phyloP scores from a whole-genome alignment of 2,797 vertebrate species.

The Myotis planiceps region DNA sequence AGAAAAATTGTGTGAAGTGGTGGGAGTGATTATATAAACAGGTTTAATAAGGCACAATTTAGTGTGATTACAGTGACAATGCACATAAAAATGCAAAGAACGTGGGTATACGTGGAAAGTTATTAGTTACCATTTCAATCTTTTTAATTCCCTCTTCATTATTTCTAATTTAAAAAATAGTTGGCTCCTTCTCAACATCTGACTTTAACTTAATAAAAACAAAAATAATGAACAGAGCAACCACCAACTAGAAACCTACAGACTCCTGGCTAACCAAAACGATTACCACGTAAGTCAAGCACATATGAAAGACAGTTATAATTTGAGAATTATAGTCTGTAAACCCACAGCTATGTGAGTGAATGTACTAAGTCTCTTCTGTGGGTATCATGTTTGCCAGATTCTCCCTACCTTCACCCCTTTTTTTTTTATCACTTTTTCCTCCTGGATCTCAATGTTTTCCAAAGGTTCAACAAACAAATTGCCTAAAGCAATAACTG shows the following conservation, averaged over 20 bases:
- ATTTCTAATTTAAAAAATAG: conserved; percentile 21
- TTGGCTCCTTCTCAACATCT: not conserved
- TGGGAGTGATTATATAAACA: not conserved
- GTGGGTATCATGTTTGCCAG: not conserved
- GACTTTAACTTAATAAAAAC: not conserved
- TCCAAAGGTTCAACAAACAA: not conserved
- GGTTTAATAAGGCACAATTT: conserved; percentile 25
- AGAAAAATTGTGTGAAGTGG: not conserved
- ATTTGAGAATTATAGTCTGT: not conserved
- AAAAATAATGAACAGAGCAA: not conserved
- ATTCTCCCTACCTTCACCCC: not conserved
- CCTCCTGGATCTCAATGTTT: not conserved
- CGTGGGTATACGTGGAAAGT: not conserved
- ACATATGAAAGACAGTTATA: not conserved
- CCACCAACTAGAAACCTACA: not conserved
- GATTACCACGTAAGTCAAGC: not conserved
- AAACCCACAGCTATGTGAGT: not conserved
- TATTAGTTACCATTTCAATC: not conserved
- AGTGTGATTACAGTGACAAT: not conserved
- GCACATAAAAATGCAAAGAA: not conserved
- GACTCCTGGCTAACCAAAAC: not conserved
- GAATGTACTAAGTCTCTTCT: not conserved
- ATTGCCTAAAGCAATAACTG: not conserved
- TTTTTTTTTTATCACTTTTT: not conserved
- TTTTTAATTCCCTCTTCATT: conserved; percentile 11